Percentiles rank a stretch among this genome's conserved stretches.
Conservation (phyloP, 2,113 vertebrate species). For the Carlito syrichta region DNA sequence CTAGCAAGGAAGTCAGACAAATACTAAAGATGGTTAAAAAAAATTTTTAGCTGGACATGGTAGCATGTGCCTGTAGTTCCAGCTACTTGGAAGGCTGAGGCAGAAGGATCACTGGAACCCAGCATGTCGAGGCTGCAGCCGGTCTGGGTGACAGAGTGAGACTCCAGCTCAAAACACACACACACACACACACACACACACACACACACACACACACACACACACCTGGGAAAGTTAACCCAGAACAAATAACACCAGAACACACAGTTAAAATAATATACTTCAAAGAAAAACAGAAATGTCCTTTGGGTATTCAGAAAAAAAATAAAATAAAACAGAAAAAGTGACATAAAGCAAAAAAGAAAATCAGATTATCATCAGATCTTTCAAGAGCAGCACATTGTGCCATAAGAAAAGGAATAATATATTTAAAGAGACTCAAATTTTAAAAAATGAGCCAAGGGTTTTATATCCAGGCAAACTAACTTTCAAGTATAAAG, state of each 20-base stretch:
- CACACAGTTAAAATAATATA: no score
- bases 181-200: no score
- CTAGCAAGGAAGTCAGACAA: neutral
- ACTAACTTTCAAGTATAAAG: slow-evolving; percentile 21
- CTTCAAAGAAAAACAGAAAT: neutral
- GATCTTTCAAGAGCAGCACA: neutral
- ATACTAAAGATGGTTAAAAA: neutral
- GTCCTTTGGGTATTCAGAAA: neutral
- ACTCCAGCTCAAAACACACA: no score
- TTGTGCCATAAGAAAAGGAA: neutral
- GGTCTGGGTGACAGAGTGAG: no score
- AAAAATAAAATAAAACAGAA: neutral
- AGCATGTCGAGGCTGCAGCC: no score
- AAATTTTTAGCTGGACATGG: no score
- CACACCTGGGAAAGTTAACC: neutral
- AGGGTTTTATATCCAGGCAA: neutral
- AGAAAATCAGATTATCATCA: neutral
- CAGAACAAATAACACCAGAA: neutral
- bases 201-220: no score
- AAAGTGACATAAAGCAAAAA: neutral
- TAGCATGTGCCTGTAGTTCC: no score
- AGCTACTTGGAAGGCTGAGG: no score
- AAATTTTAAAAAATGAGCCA: neutral
- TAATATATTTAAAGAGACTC: neutral
- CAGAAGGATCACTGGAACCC: no score